Conservation (phyloP, 2,797 vertebrate genomes). For the Brachymystax lenok region DNA sequence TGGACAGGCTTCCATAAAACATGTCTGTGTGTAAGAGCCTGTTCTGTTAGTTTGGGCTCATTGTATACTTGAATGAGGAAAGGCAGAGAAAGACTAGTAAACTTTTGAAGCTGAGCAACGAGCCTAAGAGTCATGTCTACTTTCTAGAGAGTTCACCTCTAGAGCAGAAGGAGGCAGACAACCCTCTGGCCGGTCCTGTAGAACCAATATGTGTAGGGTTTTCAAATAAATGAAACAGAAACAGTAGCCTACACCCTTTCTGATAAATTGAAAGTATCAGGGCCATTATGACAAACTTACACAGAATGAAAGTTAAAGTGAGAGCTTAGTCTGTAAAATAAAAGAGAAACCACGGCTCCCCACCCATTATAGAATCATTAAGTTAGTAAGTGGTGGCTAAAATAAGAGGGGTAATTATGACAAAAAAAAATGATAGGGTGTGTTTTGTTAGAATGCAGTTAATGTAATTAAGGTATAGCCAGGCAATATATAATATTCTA, state of each 20-base stretch:
- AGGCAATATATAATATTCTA: too few relatives aligned
- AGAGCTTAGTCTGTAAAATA: not conserved
- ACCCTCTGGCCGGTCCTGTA: too few relatives aligned
- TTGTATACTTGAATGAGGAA: too few relatives aligned
- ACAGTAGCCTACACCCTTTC: too few relatives aligned
- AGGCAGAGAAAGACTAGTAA: too few relatives aligned
- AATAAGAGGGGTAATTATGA: not conserved
- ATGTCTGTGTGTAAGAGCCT: constrained; percentile 35
- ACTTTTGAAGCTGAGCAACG: too few relatives aligned
- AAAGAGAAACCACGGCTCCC: not conserved
- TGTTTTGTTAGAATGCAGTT: not conserved
- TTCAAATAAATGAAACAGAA: too few relatives aligned
- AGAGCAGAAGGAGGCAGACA: too few relatives aligned
- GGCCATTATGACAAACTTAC: not conserved
- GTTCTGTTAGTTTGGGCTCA: not conserved
- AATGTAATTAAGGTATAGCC: too few relatives aligned
- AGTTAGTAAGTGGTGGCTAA: not conserved
- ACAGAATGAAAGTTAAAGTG: not conserved
- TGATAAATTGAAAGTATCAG: not conserved
- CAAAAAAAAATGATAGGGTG: not conserved
- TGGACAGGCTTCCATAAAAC: constrained; percentile 14
- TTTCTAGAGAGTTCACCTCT: too few relatives aligned
- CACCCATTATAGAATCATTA: not conserved
- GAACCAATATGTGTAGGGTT: too few relatives aligned
- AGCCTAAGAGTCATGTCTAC: too few relatives aligned